Evolutionary conservation across 1,140 invertebrate species (phyloP).

Genomic region (Semibalanus balanoides): DNA sequence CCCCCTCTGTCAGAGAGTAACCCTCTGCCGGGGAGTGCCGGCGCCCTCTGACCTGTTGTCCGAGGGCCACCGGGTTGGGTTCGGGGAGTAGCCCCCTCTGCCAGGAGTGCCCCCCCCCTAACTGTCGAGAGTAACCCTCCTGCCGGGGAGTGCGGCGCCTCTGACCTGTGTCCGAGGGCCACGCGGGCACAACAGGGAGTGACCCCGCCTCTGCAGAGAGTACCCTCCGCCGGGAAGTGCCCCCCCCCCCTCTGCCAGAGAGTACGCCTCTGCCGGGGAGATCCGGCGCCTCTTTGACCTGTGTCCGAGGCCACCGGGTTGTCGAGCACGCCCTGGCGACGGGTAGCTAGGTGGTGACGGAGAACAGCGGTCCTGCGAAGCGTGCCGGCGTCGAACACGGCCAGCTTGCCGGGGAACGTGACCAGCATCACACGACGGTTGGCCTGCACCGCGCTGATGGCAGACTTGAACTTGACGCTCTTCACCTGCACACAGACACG

Average conservation of each 20-base stretch:
- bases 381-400: constrained; percentile 75
- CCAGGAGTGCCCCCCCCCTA: too few species aligned
- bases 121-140: too few species aligned
- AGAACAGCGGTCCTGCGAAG: constrained; percentile 71
- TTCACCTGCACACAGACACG: too few species aligned
- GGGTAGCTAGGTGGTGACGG: constrained; percentile 80
- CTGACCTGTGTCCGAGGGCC: constrained; percentile 48
- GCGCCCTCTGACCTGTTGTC: constrained; percentile 31
- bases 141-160: too few species aligned
- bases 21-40: too few species aligned
- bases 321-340: constrained; percentile 49
- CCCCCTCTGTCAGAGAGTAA: too few species aligned
- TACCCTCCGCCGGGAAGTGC: too few species aligned
- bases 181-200: too few species aligned
- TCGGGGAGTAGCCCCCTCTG: too few species aligned
- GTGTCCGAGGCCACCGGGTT: constrained; percentile 80
- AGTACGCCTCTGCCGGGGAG: too few species aligned
- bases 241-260: too few species aligned
- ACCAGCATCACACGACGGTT: constrained; percentile 69
- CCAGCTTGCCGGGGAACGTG: constrained; percentile 74
- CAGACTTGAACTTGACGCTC: constrained; percentile 81
- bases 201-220: too few species aligned
- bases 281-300: constrained; percentile 4
- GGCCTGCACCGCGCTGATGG: constrained; percentile 68
- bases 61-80: constrained; percentile 74